These are phyloP conservation scores for Eumacrocentrus americanus DNA, from an alignment of 2,888 invertebrate genomes.

Conservation along the genomic window DNA sequence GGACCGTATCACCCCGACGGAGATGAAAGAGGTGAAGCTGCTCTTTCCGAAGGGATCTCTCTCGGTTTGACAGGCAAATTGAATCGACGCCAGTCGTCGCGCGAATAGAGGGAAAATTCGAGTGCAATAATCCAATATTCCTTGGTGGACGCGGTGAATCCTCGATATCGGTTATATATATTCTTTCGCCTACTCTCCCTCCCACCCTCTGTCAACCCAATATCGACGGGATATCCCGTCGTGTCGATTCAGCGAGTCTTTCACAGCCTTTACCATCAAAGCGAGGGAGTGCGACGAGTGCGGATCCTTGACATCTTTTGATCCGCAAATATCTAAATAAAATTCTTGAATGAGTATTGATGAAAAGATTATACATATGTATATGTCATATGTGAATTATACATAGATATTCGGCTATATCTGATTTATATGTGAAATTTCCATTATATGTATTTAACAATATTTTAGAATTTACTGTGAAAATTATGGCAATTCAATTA, in stretches of 20 bases:
- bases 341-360: too few relatives aligned
- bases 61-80: conserved; percentile 29
- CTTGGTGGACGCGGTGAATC: conserved; percentile 23
- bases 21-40: too few relatives aligned
- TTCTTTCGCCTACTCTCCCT: not conserved
- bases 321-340: too few relatives aligned
- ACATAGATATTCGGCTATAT: too few relatives aligned
- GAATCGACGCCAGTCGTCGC: conserved; percentile 28
- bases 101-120: conserved; percentile 20
- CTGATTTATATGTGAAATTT: too few relatives aligned
- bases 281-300: too few relatives aligned
- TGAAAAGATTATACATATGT: too few relatives aligned
- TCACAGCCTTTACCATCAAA: not conserved
- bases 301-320: too few relatives aligned
- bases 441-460: too few relatives aligned
- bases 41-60: conserved; percentile 11
- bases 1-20: not conserved
- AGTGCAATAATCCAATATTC: conserved; percentile 32
- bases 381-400: too few relatives aligned
- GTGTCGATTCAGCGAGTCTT: conserved; percentile 1
- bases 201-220: not conserved
- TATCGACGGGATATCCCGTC: not conserved
- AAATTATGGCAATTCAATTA: too few relatives aligned
- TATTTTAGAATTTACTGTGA: too few relatives aligned
- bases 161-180: conserved; percentile 22